Evolutionary conservation across 2,797 vertebrate species (phyloP).

Genomic region (Iguana delicatissima): DNA sequence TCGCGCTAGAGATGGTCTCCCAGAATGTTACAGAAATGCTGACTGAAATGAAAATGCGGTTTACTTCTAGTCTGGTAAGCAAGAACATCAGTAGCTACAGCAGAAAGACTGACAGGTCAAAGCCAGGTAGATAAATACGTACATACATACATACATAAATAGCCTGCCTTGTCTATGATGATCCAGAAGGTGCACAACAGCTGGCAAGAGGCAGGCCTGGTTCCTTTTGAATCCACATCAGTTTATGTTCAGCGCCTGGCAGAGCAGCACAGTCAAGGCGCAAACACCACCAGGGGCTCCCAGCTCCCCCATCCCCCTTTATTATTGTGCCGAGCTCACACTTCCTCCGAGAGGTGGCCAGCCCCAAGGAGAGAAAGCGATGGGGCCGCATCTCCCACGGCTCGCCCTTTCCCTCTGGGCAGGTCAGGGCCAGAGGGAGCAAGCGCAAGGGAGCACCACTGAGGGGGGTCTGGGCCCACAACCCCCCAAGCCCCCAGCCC

Average conservation of each 20-base stretch:
- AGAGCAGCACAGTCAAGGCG: too few species aligned
- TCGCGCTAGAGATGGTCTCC: constrained; percentile 67
- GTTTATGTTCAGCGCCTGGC: too few species aligned
- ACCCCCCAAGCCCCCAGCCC: fast-evolving
- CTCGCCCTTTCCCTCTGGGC: neutral
- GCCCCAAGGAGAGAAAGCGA: neutral
- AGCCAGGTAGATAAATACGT: neutral
- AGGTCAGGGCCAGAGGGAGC: neutral
- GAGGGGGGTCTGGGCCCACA: neutral
- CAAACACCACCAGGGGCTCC: neutral
- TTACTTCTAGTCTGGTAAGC: constrained; percentile 76
- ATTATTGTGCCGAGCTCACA: neutral
- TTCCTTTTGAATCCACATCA: too few species aligned
- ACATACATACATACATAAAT: too few species aligned
- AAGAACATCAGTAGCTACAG: neutral
- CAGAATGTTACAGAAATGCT: constrained; percentile 62
- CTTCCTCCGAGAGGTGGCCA: neutral
- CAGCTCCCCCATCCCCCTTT: too few species aligned
- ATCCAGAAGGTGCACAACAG: neutral
- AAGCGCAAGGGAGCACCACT: too few species aligned
- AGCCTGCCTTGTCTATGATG: neutral
- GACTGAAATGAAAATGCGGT: constrained; percentile 71
- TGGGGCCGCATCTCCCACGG: neutral
- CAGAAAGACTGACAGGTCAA: neutral
- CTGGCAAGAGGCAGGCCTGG: neutral